phyloP scores from a whole-genome alignment of 2,888 invertebrate genomes.

The Hanleya hanleyi region DNA sequence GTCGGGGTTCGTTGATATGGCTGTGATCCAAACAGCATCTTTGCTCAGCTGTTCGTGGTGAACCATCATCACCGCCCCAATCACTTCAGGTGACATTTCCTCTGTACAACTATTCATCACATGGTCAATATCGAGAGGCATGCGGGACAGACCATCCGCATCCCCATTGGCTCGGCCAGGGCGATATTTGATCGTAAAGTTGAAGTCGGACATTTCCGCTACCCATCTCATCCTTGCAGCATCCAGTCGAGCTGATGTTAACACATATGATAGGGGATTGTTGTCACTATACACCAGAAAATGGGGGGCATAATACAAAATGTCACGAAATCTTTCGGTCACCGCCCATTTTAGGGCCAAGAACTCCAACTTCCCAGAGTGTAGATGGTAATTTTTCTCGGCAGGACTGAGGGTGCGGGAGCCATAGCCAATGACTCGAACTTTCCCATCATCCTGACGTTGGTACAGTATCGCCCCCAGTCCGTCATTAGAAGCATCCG shows the following conservation, averaged over 20 bases:
- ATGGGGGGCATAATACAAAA: too few species aligned
- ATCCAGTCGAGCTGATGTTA: constrained; percentile 20
- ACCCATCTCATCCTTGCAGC: constrained; percentile 16
- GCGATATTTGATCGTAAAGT: constrained; percentile 10
- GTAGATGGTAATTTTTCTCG: neutral
- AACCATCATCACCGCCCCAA: neutral
- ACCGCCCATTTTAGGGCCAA: neutral
- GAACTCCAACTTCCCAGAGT: neutral
- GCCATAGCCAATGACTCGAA: neutral
- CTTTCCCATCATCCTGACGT: neutral
- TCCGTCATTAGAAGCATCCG: neutral
- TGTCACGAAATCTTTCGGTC: neutral
- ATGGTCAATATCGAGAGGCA: neutral
- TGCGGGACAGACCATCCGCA: constrained; percentile 11
- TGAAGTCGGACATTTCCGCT: constrained; percentile 2
- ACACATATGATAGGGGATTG: neutral
- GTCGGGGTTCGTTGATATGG: too few species aligned
- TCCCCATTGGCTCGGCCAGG: constrained; percentile 10
- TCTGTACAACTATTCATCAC: neutral
- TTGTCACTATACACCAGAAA: neutral
- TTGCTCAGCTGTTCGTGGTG: too few species aligned
- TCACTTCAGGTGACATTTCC: neutral
- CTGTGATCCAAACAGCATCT: too few species aligned
- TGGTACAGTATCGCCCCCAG: neutral
- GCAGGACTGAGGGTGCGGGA: neutral